Base-by-base conservation (phyloP, 1,140 invertebrate species). In the Schmidtea mediterranea region DNA sequence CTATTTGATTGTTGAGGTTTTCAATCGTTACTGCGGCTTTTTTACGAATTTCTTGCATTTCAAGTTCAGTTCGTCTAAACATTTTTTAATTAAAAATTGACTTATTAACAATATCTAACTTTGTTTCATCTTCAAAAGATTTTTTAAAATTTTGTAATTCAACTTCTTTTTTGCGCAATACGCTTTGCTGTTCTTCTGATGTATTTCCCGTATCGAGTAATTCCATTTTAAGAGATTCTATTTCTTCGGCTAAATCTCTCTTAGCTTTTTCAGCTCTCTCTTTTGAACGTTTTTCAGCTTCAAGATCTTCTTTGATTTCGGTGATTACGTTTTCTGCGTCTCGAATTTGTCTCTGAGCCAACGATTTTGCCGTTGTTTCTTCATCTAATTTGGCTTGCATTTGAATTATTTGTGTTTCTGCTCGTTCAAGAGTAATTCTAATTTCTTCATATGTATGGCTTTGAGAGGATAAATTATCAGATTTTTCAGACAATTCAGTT, bases 251-350 rank as follows among this genome's bases (percentile, higher is more conserved):
- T 32, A 48, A 37, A 37, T 48, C 46, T 21, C 46, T 6, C 18
- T 48, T 48, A 6, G 36, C 18, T 24, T 48, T 24, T 48, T 48
- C 46, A 6, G 46, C 46, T 24, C 23, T 37, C 8, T 48, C 46
- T 9, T 23, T 32, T 5, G 46, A 15, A 15, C 18, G n/a, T 37
- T 24, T 48, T 23, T 48, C 46, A 2, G 46, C 23, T 21, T 48
- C 46, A 21, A 48, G 38, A 24, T 48, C 46, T 37, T 48, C 46
- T 37, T 40, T 48, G 2, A 48, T 13, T 40, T 48, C 46, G 8
- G 15, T 2, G 15, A 21, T 48, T 37, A 8, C 15, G 9, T 15
- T 18, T 15, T 48, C 16, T 21, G 36, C 16, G 6, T 48, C 38
- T 48, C 46, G 36, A 6, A 40, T 23, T 24, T 37, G 36, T 24